Evolutionary conservation across 1,140 invertebrate species (phyloP), one percentile per base, ranked within the genome.

Genomic region (Sogatella furcifera): DNA sequence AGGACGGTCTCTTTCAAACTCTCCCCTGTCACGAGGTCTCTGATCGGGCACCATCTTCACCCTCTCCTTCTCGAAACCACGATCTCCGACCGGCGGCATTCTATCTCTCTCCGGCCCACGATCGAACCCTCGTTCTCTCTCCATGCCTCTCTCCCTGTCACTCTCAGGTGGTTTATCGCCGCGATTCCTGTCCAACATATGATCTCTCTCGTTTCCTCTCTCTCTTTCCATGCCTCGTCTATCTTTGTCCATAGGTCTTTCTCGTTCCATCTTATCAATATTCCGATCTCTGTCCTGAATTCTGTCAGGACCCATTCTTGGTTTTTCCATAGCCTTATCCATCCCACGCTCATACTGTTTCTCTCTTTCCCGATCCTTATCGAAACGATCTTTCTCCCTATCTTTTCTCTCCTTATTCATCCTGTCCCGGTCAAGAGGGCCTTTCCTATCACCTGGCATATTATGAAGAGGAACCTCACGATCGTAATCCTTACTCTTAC

Each of bases 91-190:
- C 24, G 24, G 24, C 24, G 24, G 24, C 24, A 28, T 28, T 68
- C 66, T 55, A 62, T 68, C 60, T 64, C 67, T 66, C 70, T 69
- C 38, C 17, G 38, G 14, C 6, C 57, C 21, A 9, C 52, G 24
- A 11, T 60, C 59, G 43, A 42, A 60, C 3, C 38, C 34, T 10
- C 59, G 5, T 13, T 60, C 59, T 55, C 59, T 60, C n/a, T 60
- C 59, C 43, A 55, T 31, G 15, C 52, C 55, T 24, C 59, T 55
- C 11, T 55, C 59, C 42, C 58, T 57, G 14, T 64, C 58, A 10
- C 69, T 62, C 44, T 70, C 68, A n/a, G 59, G 21, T 14, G 42
- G 21, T 55, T 64, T 68, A 28, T 73, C 69, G 9, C 43, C 17
- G 14, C 43, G 14, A 5, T 5, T 22, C 21, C 46, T 49, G 14